These are phyloP conservation scores for Crax fasciolata DNA, from an alignment of 2,797 vertebrate genomes.

Conservation along the genomic window DNA sequence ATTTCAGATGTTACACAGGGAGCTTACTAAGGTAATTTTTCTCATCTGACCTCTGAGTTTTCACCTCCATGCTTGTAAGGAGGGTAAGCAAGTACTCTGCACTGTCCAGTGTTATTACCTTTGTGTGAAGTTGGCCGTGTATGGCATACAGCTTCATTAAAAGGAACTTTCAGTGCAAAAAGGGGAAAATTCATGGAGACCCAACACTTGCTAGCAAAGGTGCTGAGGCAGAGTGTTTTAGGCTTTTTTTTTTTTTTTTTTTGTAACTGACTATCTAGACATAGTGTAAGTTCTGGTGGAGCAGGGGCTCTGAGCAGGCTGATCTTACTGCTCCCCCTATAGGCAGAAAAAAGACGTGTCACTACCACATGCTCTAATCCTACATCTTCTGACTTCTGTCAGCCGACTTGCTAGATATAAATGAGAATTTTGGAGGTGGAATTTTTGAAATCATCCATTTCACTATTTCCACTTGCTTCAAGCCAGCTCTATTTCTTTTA, in stretches of 20 bases:
- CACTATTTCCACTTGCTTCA: neutral
- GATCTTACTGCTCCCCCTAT: neutral
- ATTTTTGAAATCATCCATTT: neutral
- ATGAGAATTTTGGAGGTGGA: neutral
- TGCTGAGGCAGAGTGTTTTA: neutral
- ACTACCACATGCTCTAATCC: neutral
- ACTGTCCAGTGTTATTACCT: fast-evolving
- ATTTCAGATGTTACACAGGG: neutral
- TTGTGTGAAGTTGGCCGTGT: neutral
- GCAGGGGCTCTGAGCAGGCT: neutral
- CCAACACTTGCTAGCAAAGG: neutral
- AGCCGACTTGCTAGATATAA: neutral
- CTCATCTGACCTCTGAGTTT: neutral
- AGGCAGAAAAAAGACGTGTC: neutral
- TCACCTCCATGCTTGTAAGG: neutral
- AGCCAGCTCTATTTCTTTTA: neutral
- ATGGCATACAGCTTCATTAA: neutral
- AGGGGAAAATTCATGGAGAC: neutral
- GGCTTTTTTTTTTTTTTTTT: neutral
- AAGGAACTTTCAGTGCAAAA: neutral
- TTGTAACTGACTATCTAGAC: neutral
- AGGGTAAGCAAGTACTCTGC: neutral
- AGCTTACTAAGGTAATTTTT: neutral
- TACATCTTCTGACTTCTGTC: neutral
- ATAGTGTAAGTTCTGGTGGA: neutral